These are phyloP conservation scores for Eulemur macaco DNA, from an alignment of 2,113 vertebrate species.

Conservation along the genomic window DNA sequence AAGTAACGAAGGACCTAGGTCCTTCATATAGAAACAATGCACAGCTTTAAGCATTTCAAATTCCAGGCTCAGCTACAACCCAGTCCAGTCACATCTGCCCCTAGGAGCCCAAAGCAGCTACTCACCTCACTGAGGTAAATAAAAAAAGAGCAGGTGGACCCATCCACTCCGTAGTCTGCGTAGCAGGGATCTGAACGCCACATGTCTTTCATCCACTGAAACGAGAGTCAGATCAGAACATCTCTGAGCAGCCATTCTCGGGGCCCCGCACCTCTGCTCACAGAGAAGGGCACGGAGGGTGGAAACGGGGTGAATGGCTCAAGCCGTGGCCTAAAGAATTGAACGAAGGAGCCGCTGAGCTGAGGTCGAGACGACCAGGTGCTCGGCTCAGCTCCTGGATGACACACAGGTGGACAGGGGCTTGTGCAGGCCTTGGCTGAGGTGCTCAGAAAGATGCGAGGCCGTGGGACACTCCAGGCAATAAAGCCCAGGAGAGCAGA, in stretches of 20 bases:
- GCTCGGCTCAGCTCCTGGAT: neutral
- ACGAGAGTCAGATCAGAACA: slow-evolving; percentile 51
- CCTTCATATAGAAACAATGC: neutral
- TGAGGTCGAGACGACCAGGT: neutral
- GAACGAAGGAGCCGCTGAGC: neutral
- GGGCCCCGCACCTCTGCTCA: neutral
- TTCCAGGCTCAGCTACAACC: neutral
- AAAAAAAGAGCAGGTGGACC: slow-evolving; percentile 97
- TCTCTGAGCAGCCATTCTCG: accelerated
- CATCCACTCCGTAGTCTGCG: slow-evolving; percentile 94
- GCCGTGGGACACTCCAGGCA: neutral
- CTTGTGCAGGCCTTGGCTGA: neutral
- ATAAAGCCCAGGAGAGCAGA: neutral
- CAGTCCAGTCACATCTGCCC: neutral
- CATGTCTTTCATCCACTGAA: slow-evolving; percentile 99
- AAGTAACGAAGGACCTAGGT: neutral
- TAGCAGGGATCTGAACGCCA: slow-evolving; percentile 98
- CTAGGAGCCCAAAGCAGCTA: neutral
- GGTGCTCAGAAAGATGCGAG: neutral
- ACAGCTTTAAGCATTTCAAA: neutral
- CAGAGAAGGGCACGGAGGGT: no score
- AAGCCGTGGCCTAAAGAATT: neutral
- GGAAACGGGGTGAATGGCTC: accelerated
- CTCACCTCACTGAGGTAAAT: slow-evolving; percentile 99
- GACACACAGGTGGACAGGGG: neutral